Base-by-base conservation (phyloP, 2,888 invertebrate species). In the Epinotia brunnichana region DNA sequence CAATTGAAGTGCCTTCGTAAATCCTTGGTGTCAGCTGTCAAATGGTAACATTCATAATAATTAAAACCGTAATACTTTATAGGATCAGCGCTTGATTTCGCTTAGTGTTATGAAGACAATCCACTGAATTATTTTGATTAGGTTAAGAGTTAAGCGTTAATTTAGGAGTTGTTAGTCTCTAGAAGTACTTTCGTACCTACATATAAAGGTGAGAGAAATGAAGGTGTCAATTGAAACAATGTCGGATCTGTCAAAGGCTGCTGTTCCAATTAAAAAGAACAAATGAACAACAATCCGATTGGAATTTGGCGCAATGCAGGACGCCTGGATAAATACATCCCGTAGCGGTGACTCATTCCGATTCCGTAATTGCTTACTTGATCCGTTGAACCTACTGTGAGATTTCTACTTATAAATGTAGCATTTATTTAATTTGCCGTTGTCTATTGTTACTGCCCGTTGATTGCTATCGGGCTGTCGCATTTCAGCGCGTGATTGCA, bases 241-340 rank as follows among this genome's bases (percentile, higher is more conserved):
- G 75, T 76, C 61, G 78, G 76, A 78, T 73, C 77, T 75, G 77
- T 69, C 80, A 77, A 77, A 74, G 77, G 79, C 83, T 85, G 81
- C 84, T 83, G 80, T 85, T 86, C 80, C 85, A 87, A 87, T 87
- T 87, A 87, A 85, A 73, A 87, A 86, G 83, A 84, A 86, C 86
- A 88, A 89, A 88, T 86, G 85, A 86, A 86, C 83, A 83, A 77
- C 70, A 86, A 87, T 87, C 84, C 83, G 83, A 87, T 85, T 83
- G 81, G 83, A 87, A 85, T 89, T 89, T 92, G 91, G 89, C 90
- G 92, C 92, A 91, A 89, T 92, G 92, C 92, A 92, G 91, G 88
- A 88, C 85, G 86, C 81, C 83, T 83, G 83, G 84, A 82, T 87
- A 82, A 82, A 85, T 87, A 84, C 84, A 82, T 87, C 82, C 82